phyloP scores from a whole-genome alignment of 2,797 vertebrate genomes.

The Argentina silus region DNA sequence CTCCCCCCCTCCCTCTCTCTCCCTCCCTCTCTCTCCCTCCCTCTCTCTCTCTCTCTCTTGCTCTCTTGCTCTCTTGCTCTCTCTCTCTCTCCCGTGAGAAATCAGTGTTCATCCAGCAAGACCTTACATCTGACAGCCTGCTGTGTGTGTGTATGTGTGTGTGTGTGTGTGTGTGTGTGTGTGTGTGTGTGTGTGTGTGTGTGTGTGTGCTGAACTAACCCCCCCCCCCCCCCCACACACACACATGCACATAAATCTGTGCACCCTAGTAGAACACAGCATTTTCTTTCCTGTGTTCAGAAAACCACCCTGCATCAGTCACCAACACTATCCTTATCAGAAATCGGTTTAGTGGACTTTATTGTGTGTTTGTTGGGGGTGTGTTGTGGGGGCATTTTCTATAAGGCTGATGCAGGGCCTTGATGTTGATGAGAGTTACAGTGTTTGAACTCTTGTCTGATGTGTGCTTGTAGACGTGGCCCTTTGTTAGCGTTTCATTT shows the following conservation, averaged over 20 bases:
- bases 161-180: not conserved
- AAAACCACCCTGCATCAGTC: too few relatives aligned
- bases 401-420: slow-evolving; percentile 14
- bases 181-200: not conserved
- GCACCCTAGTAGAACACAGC: too few relatives aligned
- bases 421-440: not conserved
- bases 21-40: not conserved
- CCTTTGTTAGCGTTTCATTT: not conserved
- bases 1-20: not conserved
- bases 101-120: not conserved
- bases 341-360: too few relatives aligned
- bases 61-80: slow-evolving; percentile 6
- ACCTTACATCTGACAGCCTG: not conserved
- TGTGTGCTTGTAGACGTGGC: slow-evolving; percentile 9
- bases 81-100: not conserved
- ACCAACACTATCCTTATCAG: too few relatives aligned
- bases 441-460: not conserved
- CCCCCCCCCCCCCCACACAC: too few relatives aligned
- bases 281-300: too few relatives aligned
- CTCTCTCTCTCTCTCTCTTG: slow-evolving; percentile 30
- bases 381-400: slow-evolving; percentile 34
- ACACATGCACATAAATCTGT: too few relatives aligned
- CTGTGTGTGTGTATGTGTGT: not conserved
- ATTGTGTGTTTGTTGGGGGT: not conserved
- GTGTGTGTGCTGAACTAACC: not conserved